Conservation (phyloP, 2,888 invertebrate genomes). For the Stramonita haemastoma region DNA sequence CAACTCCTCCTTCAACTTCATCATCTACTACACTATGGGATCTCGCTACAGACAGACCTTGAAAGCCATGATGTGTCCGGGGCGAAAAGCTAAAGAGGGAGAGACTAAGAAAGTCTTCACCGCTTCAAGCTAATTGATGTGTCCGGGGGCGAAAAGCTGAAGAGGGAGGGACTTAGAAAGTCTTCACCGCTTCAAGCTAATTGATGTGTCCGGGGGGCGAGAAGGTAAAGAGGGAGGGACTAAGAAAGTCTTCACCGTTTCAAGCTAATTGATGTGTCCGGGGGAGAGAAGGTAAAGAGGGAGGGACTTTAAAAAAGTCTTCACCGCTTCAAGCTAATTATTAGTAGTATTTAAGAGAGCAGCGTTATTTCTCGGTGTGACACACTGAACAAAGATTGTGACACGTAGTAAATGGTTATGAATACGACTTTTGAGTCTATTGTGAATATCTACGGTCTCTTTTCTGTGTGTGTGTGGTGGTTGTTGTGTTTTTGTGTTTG, state of each 20-base stretch:
- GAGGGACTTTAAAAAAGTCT: background rate
- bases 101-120: background rate
- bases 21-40: slow-evolving; percentile 8
- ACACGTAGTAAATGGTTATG: too few species aligned
- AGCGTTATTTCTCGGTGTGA: too few species aligned
- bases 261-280: background rate
- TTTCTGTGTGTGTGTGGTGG: too few species aligned
- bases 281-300: background rate
- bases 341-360: too few species aligned
- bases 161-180: background rate
- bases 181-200: too few species aligned
- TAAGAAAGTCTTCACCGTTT: background rate
- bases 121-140: background rate
- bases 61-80: background rate
- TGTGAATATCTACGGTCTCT: too few species aligned
- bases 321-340: too few species aligned
- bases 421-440: too few species aligned
- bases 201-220: background rate
- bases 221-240: background rate
- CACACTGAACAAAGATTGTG: too few species aligned
- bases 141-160: background rate
- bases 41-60: background rate
- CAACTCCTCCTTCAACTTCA: slow-evolving; percentile 1
- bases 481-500: too few species aligned
- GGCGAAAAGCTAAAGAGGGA: background rate